phyloP scores from a whole-genome alignment of 2,888 invertebrate species.

The Onthophagus sagittarius region DNA sequence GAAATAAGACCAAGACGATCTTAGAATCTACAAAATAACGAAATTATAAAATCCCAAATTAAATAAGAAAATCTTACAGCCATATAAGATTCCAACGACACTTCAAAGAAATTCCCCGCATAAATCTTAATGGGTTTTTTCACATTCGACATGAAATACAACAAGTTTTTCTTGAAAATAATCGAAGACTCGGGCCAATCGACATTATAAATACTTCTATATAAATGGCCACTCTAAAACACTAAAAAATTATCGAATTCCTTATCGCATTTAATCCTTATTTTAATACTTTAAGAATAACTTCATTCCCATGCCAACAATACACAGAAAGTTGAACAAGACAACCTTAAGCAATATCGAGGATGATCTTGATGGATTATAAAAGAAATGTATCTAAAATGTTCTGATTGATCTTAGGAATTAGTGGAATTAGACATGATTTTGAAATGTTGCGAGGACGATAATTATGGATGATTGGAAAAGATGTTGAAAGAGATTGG shows the following conservation, averaged over 20 bases:
- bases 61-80: conserved; percentile 44
- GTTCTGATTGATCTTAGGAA: too few relatives aligned
- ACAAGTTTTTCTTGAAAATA: conserved; percentile 46
- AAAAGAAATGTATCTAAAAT: too few relatives aligned
- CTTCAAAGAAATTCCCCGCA: conserved; percentile 51
- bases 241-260: neutral
- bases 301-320: conserved; percentile 58
- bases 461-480: too few relatives aligned
- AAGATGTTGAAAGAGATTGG: too few relatives aligned
- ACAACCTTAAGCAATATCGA: too few relatives aligned
- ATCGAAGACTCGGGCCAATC: conserved; percentile 45
- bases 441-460: too few relatives aligned
- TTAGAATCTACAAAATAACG: conserved; percentile 52
- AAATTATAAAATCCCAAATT: neutral
- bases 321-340: conserved; percentile 54
- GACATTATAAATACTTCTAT: conserved; percentile 30
- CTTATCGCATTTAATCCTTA: neutral
- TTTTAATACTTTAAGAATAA: conserved; percentile 52
- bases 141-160: conserved; percentile 51
- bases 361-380: too few relatives aligned
- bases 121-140: conserved; percentile 50
- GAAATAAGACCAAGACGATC: conserved; percentile 56
- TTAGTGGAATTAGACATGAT: too few relatives aligned
- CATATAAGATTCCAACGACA: conserved; percentile 53
- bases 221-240: conserved; percentile 49